These are phyloP conservation scores for Brotula barbata DNA, from an alignment of 2,797 vertebrate species.

Conservation along the genomic window DNA sequence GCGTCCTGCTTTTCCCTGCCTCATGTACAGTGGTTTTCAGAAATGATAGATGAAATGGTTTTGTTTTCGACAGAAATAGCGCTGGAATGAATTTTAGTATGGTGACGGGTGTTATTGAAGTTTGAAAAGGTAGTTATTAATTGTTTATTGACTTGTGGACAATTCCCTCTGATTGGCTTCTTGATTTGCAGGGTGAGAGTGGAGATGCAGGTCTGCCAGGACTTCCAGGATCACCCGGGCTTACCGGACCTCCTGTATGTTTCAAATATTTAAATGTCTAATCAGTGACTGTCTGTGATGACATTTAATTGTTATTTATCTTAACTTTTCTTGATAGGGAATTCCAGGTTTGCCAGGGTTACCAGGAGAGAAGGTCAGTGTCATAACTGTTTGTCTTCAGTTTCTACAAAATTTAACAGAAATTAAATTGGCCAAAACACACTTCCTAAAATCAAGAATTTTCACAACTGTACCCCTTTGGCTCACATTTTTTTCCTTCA, in stretches of 20 bases:
- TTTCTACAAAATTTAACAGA: no score
- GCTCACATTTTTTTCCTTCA: no score
- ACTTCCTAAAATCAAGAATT: no score
- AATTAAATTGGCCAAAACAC: no score
- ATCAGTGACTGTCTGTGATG: neutral
- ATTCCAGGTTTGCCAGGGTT: conserved; percentile 57
- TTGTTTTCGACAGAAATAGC: no score
- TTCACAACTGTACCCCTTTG: no score
- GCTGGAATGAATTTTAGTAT: no score
- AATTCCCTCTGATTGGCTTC: conserved; percentile 10
- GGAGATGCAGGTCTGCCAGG: conserved; percentile 64
- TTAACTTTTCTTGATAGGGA: conserved; percentile 59
- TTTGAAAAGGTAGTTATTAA: no score
- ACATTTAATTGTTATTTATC: neutral
- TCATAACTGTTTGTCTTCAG: neutral
- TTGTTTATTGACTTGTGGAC: neutral
- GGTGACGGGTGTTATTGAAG: no score
- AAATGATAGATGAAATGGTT: no score
- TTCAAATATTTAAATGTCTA: neutral
- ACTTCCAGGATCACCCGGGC: conserved; percentile 46
- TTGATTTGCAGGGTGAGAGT: conserved; percentile 60
- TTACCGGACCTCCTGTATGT: conserved; percentile 50
- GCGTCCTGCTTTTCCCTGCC: no score
- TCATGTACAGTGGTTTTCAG: no score
- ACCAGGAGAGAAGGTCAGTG: conserved; percentile 76